These are phyloP conservation scores for Drosophila greeni DNA, from an alignment of 2,888 invertebrate species.

Conservation along the genomic window DNA sequence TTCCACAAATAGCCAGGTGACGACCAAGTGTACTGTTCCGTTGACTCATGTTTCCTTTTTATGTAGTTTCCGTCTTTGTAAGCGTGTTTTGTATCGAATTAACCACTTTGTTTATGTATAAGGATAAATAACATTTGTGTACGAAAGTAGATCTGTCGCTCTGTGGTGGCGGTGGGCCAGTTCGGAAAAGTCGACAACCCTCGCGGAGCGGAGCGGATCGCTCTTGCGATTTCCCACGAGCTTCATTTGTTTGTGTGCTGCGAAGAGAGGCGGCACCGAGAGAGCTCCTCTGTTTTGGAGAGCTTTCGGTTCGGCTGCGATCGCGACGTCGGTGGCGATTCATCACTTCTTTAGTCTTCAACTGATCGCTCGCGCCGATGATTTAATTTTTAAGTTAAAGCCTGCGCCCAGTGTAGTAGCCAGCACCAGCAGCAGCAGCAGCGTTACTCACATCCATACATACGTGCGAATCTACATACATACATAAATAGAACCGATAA, in stretches of 20 bases:
- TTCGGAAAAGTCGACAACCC: constrained; percentile 24
- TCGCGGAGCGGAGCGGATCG: background rate
- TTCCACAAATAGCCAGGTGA: constrained; percentile 20
- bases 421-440: constrained; percentile 16
- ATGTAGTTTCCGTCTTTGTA: constrained; percentile 19
- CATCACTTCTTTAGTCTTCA: constrained; percentile 76
- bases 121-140: constrained; percentile 34
- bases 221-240: constrained; percentile 24
- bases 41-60: background rate
- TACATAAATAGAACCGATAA: constrained; percentile 34
- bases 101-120: constrained; percentile 25
- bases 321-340: constrained; percentile 53
- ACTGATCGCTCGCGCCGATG: constrained; percentile 78
- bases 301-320: constrained; percentile 49
- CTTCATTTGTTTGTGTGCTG: constrained; percentile 1
- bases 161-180: background rate
- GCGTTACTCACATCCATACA: constrained; percentile 62
- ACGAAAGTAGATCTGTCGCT: constrained; percentile 13
- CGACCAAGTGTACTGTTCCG: constrained; percentile 7
- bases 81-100: constrained; percentile 23
- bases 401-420: constrained; percentile 35
- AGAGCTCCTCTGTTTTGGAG: constrained; percentile 21
- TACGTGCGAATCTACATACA: constrained; percentile 50
- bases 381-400: constrained; percentile 77
- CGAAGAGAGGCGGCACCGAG: constrained; percentile 8